Evolutionary conservation across 1,140 invertebrate genomes (phyloP).

Genomic region (Drosophila teissieri): DNA sequence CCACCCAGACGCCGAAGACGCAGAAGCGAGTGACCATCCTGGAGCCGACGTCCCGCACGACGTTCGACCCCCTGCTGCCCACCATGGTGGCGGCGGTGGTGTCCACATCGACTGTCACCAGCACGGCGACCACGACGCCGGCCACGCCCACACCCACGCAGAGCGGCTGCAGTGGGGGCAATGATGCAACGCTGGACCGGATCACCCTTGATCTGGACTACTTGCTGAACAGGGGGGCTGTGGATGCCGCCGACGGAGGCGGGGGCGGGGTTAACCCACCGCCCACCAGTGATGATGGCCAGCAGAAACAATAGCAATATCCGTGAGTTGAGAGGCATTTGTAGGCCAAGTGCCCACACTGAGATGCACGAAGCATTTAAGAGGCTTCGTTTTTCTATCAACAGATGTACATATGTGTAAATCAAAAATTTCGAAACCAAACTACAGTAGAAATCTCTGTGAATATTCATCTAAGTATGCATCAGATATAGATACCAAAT

Average conservation of each 20-base stretch:
- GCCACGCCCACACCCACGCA: constrained; percentile 50
- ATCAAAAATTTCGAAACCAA: constrained; percentile 20
- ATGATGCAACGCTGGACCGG: constrained; percentile 87
- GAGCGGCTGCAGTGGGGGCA: constrained; percentile 26
- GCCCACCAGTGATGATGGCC: constrained; percentile 40
- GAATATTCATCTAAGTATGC: constrained; percentile 33
- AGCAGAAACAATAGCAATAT: constrained; percentile 48
- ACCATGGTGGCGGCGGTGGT: constrained; percentile 75
- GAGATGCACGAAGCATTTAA: constrained; percentile 54
- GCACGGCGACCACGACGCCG: constrained; percentile 53
- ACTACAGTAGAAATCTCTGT: constrained; percentile 38
- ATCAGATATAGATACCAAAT: constrained; percentile 7
- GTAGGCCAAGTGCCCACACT: constrained; percentile 18
- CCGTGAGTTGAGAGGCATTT: constrained; percentile 21
- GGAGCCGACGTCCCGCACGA: constrained; percentile 75
- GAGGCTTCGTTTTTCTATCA: constrained; percentile 35
- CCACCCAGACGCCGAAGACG: constrained; percentile 72
- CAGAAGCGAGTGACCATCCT: constrained; percentile 83
- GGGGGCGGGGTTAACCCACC: constrained; percentile 19
- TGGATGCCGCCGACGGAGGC: constrained; percentile 32
- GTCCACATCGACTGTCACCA: constrained; percentile 56
- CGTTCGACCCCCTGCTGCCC: constrained; percentile 77
- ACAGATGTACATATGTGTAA: constrained; percentile 49
- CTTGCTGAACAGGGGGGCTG: constrained; percentile 86
- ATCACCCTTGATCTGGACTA: constrained; percentile 91